phyloP scores from a whole-genome alignment of 2,888 invertebrate species.

The Rhingia rostrata region DNA sequence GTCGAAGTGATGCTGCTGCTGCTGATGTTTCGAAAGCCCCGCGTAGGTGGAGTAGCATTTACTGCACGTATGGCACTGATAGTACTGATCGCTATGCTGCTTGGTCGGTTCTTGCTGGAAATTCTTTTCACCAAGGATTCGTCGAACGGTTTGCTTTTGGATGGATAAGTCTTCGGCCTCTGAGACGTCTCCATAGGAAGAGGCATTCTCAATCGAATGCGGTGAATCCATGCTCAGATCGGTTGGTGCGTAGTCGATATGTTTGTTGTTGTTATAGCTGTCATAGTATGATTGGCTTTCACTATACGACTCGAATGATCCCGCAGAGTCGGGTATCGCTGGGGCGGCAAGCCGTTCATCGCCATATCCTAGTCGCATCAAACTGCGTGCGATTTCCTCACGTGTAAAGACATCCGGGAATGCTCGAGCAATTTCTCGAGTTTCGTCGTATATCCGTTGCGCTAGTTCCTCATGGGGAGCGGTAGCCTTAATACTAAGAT shows the following conservation, averaged over 20 bases:
- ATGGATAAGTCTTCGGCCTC: conserved; percentile 81
- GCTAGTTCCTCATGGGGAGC: conserved; percentile 77
- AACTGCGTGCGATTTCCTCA: conserved; percentile 80
- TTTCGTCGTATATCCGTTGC: conserved; percentile 81
- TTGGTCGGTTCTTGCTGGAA: conserved; percentile 78
- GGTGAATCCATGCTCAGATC: conserved; percentile 75
- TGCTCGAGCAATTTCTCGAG: conserved; percentile 81
- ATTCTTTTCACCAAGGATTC: conserved; percentile 78
- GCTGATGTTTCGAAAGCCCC: conserved; percentile 81
- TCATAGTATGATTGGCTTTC: conserved; percentile 75
- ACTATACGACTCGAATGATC: conserved; percentile 79
- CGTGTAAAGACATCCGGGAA: conserved; percentile 81
- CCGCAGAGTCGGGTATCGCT: conserved; percentile 75
- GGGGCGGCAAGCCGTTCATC: conserved; percentile 78
- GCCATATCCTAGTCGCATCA: conserved; percentile 80
- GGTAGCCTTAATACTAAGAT: conserved; percentile 26
- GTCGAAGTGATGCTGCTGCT: conserved; percentile 79
- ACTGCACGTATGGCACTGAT: conserved; percentile 82
- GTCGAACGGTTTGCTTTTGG: conserved; percentile 71
- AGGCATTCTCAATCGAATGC: conserved; percentile 51
- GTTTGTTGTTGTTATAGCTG: conserved; percentile 78
- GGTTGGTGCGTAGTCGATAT: conserved; percentile 78
- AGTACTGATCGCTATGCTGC: conserved; percentile 79
- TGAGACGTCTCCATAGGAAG: conserved; percentile 54
- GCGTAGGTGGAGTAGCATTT: conserved; percentile 82